A percentile compares a stretch with the other conserved stretches of the same genome.
These are phyloP conservation scores for Drosophila murphyi DNA, from an alignment of 1,140 invertebrate genomes.

Conservation along the genomic window DNA sequence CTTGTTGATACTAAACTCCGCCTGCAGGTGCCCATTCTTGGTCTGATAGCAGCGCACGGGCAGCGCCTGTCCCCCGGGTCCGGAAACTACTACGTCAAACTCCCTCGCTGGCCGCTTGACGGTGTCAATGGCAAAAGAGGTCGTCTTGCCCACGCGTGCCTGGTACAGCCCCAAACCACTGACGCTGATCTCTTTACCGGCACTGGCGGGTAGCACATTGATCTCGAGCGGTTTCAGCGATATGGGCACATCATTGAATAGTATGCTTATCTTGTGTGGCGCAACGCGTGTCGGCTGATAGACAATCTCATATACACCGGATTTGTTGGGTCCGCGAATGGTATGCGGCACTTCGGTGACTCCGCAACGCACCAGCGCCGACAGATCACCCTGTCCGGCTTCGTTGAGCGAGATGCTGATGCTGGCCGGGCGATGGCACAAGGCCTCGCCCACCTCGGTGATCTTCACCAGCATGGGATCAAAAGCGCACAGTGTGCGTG, in stretches of 20 bases:
- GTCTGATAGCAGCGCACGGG: slow-evolving; percentile 98
- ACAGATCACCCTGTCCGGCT: slow-evolving; percentile 93
- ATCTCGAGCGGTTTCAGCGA: slow-evolving; percentile 86
- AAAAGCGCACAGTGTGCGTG: slow-evolving; percentile 91
- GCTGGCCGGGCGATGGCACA: slow-evolving; percentile 92
- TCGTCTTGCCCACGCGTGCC: slow-evolving; percentile 90
- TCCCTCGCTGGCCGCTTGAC: slow-evolving; percentile 93
- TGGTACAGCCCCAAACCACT: slow-evolving; percentile 92
- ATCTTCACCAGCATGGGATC: slow-evolving; percentile 93
- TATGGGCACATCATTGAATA: slow-evolving; percentile 91
- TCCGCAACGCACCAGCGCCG: slow-evolving; percentile 91
- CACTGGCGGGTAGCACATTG: slow-evolving; percentile 86
- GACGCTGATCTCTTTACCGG: slow-evolving; percentile 88
- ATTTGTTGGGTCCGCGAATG: slow-evolving; percentile 88
- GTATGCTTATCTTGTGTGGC: slow-evolving; percentile 92
- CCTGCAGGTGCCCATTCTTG: slow-evolving; percentile 95
- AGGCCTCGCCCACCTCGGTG: slow-evolving; percentile 91
- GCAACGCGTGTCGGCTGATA: slow-evolving; percentile 93
- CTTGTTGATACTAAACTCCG: slow-evolving; percentile 95
- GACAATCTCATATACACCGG: slow-evolving; percentile 91
- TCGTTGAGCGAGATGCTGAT: slow-evolving; percentile 88
- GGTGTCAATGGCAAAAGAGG: slow-evolving; percentile 95
- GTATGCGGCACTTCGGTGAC: slow-evolving; percentile 92
- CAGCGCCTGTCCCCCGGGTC: slow-evolving; percentile 95
- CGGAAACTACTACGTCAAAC: slow-evolving; percentile 95